A percentile compares a stretch with the other conserved stretches of the same genome.
Conservation (phyloP, 2,888 invertebrate genomes). For the Amphipoea oculea region DNA sequence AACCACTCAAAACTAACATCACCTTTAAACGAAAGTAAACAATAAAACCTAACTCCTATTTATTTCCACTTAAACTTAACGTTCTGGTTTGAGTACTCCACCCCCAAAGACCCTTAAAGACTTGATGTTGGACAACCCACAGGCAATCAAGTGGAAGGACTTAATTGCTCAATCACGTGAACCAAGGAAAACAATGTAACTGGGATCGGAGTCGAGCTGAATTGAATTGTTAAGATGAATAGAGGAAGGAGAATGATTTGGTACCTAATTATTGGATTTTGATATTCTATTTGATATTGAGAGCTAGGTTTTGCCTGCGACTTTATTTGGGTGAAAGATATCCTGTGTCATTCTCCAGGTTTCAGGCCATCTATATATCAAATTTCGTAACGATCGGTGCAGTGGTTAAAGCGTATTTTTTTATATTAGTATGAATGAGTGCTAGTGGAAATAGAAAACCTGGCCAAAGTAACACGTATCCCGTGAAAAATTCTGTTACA, state of each 20-base stretch:
- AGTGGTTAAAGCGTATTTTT: background rate
- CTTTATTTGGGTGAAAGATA: background rate
- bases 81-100: conserved; percentile 38
- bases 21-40: conserved; percentile 23
- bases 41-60: conserved; percentile 50
- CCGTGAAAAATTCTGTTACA: background rate
- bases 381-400: background rate
- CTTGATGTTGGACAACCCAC: conserved; percentile 75
- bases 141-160: conserved; percentile 73
- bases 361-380: background rate
- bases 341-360: background rate
- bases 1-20: conserved; percentile 18
- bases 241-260: conserved; percentile 17
- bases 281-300: conserved; percentile 5
- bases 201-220: conserved; percentile 62
- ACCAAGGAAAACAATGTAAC: conserved; percentile 74
- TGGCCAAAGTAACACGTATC: background rate
- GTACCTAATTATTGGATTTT: conserved; percentile 15
- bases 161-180: conserved; percentile 75
- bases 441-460: too few species aligned
- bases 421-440: background rate
- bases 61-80: conserved; percentile 54
- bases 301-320: background rate
- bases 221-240: conserved; percentile 50
- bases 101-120: conserved; percentile 58